phyloP scores from a whole-genome alignment of 2,113 vertebrate species.

The Illadopsis cleaveri region DNA sequence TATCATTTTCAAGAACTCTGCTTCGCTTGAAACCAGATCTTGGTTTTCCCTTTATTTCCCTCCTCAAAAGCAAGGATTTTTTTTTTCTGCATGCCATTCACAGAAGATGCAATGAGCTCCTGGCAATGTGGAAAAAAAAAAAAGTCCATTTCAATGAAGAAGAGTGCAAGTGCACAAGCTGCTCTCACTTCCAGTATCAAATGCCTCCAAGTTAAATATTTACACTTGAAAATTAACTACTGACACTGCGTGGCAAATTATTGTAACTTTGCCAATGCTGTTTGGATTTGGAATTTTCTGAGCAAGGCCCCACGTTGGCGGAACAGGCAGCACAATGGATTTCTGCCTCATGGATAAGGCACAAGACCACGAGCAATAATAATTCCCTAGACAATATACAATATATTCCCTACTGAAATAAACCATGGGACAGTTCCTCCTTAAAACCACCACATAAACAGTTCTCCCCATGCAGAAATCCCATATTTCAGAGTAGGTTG shows the following conservation, averaged over 20 bases:
- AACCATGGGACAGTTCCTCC: background rate
- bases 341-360: background rate
- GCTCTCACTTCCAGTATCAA: background rate
- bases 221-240: background rate
- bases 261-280: background rate
- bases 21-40: background rate
- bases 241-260: background rate
- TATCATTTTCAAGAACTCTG: background rate
- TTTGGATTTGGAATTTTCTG: background rate
- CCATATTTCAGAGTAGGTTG: background rate
- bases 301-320: background rate
- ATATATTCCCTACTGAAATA: background rate
- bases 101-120: background rate
- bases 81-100: background rate
- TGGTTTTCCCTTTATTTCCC: background rate
- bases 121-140: background rate
- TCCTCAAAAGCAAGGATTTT: background rate
- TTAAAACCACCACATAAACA: background rate
- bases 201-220: slow-evolving; percentile 4
- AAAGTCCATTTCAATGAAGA: background rate
- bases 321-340: background rate
- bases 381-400: background rate
- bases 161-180: background rate
- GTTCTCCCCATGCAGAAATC: background rate
- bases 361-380: background rate